phyloP scores from a whole-genome alignment of 2,888 invertebrate genomes.

The Nemapogon koenigi region DNA sequence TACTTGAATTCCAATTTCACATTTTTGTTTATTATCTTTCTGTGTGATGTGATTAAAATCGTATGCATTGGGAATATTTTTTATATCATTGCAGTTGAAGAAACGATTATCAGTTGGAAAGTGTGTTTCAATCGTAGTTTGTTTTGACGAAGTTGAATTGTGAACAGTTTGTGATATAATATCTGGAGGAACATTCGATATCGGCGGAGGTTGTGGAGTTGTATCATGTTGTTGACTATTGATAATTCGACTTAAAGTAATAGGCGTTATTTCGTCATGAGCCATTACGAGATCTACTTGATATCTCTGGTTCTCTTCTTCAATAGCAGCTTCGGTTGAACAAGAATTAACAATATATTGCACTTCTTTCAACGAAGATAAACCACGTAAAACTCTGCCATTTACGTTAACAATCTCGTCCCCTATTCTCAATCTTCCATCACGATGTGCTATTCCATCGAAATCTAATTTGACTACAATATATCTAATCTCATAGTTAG shows the following conservation, averaged over 20 bases:
- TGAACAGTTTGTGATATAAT: slow-evolving; percentile 54
- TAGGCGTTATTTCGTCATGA: slow-evolving; percentile 67
- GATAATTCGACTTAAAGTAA: slow-evolving; percentile 51
- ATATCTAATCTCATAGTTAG: slow-evolving; percentile 67
- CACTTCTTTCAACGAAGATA: slow-evolving; percentile 71
- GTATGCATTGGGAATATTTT: slow-evolving; percentile 20
- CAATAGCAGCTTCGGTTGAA: slow-evolving; percentile 47
- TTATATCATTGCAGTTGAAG: slow-evolving; percentile 24
- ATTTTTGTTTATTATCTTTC: slow-evolving; percentile 29
- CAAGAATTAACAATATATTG: slow-evolving; percentile 64
- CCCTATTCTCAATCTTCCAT: slow-evolving; percentile 81
- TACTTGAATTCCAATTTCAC: slow-evolving; percentile 39
- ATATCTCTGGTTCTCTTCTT: slow-evolving; percentile 46
- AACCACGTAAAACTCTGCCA: slow-evolving; percentile 78
- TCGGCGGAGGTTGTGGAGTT: slow-evolving; percentile 23
- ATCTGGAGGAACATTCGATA: slow-evolving; percentile 45
- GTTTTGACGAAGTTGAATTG: slow-evolving; percentile 42
- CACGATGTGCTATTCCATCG: slow-evolving; percentile 75
- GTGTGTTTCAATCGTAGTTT: slow-evolving; percentile 54
- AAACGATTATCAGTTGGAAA: slow-evolving; percentile 44
- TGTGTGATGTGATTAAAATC: slow-evolving; percentile 21
- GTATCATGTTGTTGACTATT: slow-evolving; percentile 39
- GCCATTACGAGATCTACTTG: slow-evolving; percentile 70
- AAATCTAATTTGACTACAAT: slow-evolving; percentile 69
- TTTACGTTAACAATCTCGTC: slow-evolving; percentile 92